A percentile compares a stretch with the other conserved stretches of the same genome.
These are phyloP conservation scores for Caranx ignobilis DNA, from an alignment of 2,113 vertebrate genomes.

Conservation along the genomic window DNA sequence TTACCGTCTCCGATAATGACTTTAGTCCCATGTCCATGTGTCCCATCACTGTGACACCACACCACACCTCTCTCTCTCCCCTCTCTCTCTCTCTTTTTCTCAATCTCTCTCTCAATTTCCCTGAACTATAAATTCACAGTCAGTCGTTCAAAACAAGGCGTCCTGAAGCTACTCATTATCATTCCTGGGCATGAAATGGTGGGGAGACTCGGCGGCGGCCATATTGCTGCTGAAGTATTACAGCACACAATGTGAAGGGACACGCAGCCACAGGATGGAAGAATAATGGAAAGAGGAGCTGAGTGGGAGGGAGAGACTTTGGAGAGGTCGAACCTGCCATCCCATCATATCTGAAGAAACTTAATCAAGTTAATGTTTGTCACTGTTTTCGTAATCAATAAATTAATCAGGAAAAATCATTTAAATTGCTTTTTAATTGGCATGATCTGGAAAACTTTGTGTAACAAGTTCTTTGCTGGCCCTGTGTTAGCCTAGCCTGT, in stretches of 20 bases:
- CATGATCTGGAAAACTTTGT: no score
- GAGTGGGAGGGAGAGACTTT: conserved; percentile 24
- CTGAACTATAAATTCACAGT: conserved; percentile 23
- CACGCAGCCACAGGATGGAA: conserved; percentile 46
- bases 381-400: no score
- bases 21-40: neutral
- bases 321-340: conserved; percentile 10
- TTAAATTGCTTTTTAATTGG: no score
- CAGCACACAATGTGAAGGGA: conserved; percentile 53
- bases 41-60: neutral
- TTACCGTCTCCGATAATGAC: conserved; percentile 26
- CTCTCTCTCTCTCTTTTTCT: neutral
- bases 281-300: conserved; percentile 53
- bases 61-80: neutral
- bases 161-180: conserved; percentile 73
- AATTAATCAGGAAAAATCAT: no score
- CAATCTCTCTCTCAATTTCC: conserved; percentile 19
- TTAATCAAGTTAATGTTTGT: neutral
- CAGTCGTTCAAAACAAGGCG: conserved; percentile 54
- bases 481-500: no score
- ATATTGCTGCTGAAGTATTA: conserved; percentile 63
- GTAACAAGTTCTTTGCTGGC: no score
- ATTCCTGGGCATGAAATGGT: conserved; percentile 66
- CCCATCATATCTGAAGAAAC: neutral
- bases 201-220: conserved; percentile 65